A percentile compares a stretch with the other conserved stretches of the same genome.
These are phyloP conservation scores for Intellagama lesueurii DNA, from an alignment of 2,797 vertebrate genomes.

Conservation along the genomic window DNA sequence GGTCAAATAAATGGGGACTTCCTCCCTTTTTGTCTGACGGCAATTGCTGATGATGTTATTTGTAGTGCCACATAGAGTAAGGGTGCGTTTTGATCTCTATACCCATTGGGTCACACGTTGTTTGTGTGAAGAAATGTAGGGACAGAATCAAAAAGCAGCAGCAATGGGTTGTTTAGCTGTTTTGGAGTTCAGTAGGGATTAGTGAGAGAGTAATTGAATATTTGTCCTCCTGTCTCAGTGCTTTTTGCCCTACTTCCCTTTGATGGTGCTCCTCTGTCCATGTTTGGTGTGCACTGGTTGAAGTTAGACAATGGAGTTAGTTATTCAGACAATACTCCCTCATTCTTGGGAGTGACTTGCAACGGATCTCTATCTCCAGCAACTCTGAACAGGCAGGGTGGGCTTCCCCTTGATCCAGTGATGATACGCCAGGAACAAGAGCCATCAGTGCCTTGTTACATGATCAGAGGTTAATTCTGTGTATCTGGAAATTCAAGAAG, in stretches of 20 bases:
- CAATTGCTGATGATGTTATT: too few species aligned
- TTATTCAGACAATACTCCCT: background rate
- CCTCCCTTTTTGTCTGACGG: too few species aligned
- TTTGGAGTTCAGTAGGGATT: background rate
- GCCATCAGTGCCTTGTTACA: background rate
- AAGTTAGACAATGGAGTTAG: background rate
- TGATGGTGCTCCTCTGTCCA: background rate
- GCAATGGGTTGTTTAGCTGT: background rate
- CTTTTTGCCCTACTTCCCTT: background rate
- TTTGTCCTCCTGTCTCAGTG: background rate
- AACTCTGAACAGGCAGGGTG: background rate
- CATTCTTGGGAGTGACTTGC: too few species aligned
- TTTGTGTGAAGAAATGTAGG: background rate
- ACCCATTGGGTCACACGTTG: background rate
- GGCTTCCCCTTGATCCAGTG: background rate
- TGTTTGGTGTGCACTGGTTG: background rate
- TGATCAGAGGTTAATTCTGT: background rate
- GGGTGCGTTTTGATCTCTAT: too few species aligned
- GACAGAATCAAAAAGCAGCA: background rate
- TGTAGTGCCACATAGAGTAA: too few species aligned
- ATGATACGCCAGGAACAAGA: background rate
- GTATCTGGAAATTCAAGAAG: conserved; percentile 6
- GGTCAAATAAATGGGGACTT: too few species aligned
- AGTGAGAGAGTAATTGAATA: background rate
- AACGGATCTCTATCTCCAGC: background rate